Evolutionary conservation across 2,888 invertebrate genomes (phyloP), one percentile per base, ranked within the genome.

Genomic region (Ryuthela nishihirai): DNA sequence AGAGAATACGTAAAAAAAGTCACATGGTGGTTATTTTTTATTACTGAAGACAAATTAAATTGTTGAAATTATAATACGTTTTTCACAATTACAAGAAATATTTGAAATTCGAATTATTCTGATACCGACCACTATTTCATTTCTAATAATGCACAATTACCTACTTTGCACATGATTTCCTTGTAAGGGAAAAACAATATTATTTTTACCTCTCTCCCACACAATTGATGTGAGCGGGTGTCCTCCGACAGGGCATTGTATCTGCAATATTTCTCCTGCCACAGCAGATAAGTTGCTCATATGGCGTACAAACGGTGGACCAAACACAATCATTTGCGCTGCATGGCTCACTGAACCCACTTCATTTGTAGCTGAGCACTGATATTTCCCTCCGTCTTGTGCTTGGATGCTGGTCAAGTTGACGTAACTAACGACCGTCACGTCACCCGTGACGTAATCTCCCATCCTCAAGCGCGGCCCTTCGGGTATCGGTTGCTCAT

Each of bases 211-310:
- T 70, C 85, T 81, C 69, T 85, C 85, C 90, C 90, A 91, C 67
- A 83, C 82, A 49, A 91, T 86, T 55, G 83, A 82, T 66, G 85
- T 85, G 69, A 90, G 83, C 23, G 91, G 90, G 75, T 86, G 88
- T 64, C 91, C 91, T 9, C 88, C 86, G 72, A 88, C 89, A 62
- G 88, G 88, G 73, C 91, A 91, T 67, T 84, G 81, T 67, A 91
- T 78, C 64, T 80, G 81, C 63, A 88, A 81, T 72, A 85, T 84
- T 64, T 84, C 82, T 56, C 86, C 86, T 65, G 88, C 87, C 67
- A 89, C 87, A 1, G 87, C 87, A 67, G 87, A 85, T 64, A 78
- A 69, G 67, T 80, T 79, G 24, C 70, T 68, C 67, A 78, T 74
- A 3, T 72, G 69, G 32, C 79, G 72, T 7, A 78, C 74, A 38